Conservation (phyloP, 1,140 invertebrate species). For the Penaeus vannamei region DNA sequence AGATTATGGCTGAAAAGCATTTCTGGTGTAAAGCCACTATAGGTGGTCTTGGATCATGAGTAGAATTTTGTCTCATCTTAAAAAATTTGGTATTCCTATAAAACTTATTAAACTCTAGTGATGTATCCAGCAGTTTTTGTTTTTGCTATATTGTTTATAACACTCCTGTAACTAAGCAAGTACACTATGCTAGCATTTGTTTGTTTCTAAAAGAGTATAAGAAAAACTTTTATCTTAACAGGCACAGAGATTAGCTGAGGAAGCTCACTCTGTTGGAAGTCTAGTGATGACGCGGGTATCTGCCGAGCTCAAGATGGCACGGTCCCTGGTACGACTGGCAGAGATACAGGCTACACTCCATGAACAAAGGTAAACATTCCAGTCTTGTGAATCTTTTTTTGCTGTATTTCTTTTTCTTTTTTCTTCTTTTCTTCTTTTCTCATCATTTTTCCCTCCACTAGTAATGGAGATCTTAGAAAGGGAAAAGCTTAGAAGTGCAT, state of each 20-base stretch:
- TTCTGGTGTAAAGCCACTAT: too few relatives aligned
- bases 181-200: too few relatives aligned
- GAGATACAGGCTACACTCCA: conserved; percentile 97
- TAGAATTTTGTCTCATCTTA: too few relatives aligned
- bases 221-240: conserved; percentile 71
- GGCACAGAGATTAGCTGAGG: conserved; percentile 88
- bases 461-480: too few relatives aligned
- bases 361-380: conserved; percentile 87
- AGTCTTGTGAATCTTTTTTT: not conserved
- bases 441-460: not conserved
- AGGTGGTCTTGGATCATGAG: too few relatives aligned
- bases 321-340: conserved; percentile 92
- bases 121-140: too few relatives aligned
- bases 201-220: not conserved
- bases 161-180: too few relatives aligned
- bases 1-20: too few relatives aligned
- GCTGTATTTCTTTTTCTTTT: conserved; percentile 27
- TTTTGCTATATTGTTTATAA: too few relatives aligned
- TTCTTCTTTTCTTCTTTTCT: conserved; percentile 26
- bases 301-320: conserved; percentile 93
- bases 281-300: conserved; percentile 93
- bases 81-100: too few relatives aligned
- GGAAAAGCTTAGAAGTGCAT: too few relatives aligned
- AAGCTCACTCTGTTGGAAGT: conserved; percentile 87
- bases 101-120: too few relatives aligned